Evolutionary conservation across 2,888 invertebrate genomes (phyloP), one percentile per base, ranked within the genome.

Genomic region (Ariolimax columbianus): DNA sequence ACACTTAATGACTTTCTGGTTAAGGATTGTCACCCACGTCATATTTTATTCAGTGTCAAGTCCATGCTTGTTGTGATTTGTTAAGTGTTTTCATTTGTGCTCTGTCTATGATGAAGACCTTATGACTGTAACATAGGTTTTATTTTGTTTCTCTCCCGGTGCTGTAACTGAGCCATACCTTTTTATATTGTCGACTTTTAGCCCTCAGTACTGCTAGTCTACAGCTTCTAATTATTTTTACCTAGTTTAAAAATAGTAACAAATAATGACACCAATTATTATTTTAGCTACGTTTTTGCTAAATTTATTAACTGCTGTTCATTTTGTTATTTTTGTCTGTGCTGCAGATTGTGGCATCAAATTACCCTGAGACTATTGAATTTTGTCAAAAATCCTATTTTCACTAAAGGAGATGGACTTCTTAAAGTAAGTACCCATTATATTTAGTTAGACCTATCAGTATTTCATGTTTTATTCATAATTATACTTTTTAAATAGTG

Each of bases 331-430:
- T n/a, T 66, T 23, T 51, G n/a, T 36, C 23, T 36, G 33, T 47
- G 63, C 26, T 36, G 11, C 88, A 94, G 98, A 95, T 95, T 99
- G 95, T 99, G 98, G 98, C 98, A 99, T 95, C 98, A 99, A 94
- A 94, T 99, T 89, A 98, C 99, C 0, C 95, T 98, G 82, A 97
- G 97, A 95, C 94, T 99, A 83, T 95, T 96, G 85, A 95, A 95
- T 80, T 96, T 98, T 92, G 97, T 98, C 66, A 96, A 97, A 90
- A 96, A 96, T 92, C 96, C 97, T 1, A 94, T 96, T 0, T 95
- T 98, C 86, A 96, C 97, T 91, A 95, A 96, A 90, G 97, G 96
- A 85, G 97, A 97, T 93, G 93, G 92, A 38, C 89, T 94, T 4
- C 88, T 93, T 19, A 89, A 92, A 89, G 93, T 94, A 90, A 87